Conservation (phyloP, 2,113 vertebrate genomes). For the Cyanistes caeruleus region DNA sequence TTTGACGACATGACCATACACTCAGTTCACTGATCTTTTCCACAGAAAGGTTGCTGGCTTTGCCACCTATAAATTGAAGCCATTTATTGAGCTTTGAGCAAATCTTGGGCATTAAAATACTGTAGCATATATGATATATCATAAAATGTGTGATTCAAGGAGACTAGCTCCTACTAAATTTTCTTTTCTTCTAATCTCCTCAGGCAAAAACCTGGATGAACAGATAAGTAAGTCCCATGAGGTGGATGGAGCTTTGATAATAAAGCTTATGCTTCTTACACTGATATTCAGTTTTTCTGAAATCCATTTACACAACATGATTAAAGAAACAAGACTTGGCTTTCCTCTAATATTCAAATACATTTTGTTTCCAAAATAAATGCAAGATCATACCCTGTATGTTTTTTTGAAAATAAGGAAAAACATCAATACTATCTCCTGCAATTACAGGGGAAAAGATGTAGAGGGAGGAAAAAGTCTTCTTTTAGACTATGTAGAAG, state of each 20-base stretch:
- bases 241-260: neutral
- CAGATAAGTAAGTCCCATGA: conserved; percentile 13
- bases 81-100: neutral
- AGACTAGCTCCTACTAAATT: neutral
- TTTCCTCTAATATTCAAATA: neutral
- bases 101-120: neutral
- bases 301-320: neutral
- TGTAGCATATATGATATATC: neutral
- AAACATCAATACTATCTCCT: neutral
- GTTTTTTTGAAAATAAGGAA: neutral
- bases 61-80: neutral
- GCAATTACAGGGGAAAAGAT: neutral
- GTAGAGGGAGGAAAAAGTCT: neutral
- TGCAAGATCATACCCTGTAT: neutral
- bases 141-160: conserved; percentile 30
- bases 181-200: conserved; percentile 44
- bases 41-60: neutral
- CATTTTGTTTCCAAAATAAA: neutral
- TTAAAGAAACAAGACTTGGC: neutral
- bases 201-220: conserved; percentile 53
- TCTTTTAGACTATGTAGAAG: neutral
- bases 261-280: neutral
- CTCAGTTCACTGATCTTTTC: neutral
- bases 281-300: neutral
- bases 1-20: neutral